These are phyloP conservation scores for Trichonephila clavata DNA, from an alignment of 1,140 invertebrate species.

Conservation along the genomic window DNA sequence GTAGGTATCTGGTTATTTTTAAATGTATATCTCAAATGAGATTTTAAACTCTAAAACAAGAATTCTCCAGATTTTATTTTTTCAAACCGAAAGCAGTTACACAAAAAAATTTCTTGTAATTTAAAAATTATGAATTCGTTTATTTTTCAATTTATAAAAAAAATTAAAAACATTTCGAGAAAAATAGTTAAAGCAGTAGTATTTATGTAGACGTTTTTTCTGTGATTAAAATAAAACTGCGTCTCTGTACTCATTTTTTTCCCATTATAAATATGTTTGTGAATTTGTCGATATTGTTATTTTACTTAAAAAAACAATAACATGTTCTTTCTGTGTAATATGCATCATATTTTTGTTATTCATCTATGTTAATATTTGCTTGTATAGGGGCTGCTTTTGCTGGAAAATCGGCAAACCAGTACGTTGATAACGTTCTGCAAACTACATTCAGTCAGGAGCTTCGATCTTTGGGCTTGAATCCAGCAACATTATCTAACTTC, in stretches of 20 bases:
- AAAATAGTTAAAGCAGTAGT: background rate
- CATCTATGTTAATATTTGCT: background rate
- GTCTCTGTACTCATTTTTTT: no score
- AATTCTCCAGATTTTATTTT: no score
- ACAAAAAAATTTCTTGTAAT: no score
- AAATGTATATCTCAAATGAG: no score
- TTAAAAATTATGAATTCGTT: no score
- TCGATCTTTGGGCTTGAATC: conserved; percentile 2
- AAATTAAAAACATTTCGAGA: no score
- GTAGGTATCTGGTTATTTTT: no score
- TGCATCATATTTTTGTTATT: background rate
- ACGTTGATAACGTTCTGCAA: conserved; percentile 54
- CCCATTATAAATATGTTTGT: background rate
- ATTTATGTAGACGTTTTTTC: no score
- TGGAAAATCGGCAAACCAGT: conserved; percentile 48
- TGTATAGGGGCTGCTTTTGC: conserved; percentile 46
- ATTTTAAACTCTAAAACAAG: no score
- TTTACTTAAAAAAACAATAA: background rate
- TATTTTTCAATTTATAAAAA: no score
- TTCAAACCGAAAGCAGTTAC: no score
- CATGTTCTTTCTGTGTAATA: background rate
- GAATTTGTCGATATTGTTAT: background rate
- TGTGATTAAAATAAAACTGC: no score
- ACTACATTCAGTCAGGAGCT: background rate
- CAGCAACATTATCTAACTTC: conserved; percentile 28